Percentiles rank a stretch among this genome's conserved stretches.
phyloP scores from a whole-genome alignment of 2,888 invertebrate genomes.

The Neuroscelio doddi region DNA sequence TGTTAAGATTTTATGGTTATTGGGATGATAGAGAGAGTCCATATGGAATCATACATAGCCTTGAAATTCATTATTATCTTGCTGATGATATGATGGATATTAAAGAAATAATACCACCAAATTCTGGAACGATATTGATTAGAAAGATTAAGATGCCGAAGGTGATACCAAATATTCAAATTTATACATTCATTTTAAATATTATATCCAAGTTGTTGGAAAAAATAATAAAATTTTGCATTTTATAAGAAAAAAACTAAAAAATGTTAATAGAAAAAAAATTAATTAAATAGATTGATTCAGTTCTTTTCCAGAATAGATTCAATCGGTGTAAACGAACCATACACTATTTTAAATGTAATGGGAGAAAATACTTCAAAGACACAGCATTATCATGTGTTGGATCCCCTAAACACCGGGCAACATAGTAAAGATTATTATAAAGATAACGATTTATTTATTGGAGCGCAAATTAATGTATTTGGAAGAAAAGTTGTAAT shows the following conservation, averaged over 20 bases:
- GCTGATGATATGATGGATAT: slow-evolving; percentile 93
- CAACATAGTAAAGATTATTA: slow-evolving; percentile 74
- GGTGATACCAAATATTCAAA: slow-evolving; percentile 70
- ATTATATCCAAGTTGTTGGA: too few species aligned
- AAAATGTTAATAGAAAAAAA: neutral
- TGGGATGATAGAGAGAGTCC: slow-evolving; percentile 90
- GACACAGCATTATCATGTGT: slow-evolving; percentile 74
- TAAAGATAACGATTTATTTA: slow-evolving; percentile 83
- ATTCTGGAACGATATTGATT: slow-evolving; percentile 85
- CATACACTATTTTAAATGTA: slow-evolving; percentile 77
- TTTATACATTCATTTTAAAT: too few species aligned
- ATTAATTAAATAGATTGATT: slow-evolving; percentile 7
- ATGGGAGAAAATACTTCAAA: slow-evolving; percentile 74
- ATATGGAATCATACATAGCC: slow-evolving; percentile 83
- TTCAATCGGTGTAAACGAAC: slow-evolving; percentile 72
- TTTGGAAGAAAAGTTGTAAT: slow-evolving; percentile 87
- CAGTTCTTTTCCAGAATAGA: slow-evolving; percentile 56
- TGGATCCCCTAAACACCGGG: slow-evolving; percentile 76
- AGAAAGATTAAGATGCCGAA: slow-evolving; percentile 85
- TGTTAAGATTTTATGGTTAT: slow-evolving; percentile 86
- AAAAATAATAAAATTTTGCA: neutral
- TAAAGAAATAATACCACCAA: slow-evolving; percentile 80
- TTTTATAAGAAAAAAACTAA: neutral
- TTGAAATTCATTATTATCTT: slow-evolving; percentile 89
- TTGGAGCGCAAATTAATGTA: slow-evolving; percentile 86